These are phyloP conservation scores for Agrotis segetum DNA, from an alignment of 2,888 invertebrate species.

Conservation along the genomic window DNA sequence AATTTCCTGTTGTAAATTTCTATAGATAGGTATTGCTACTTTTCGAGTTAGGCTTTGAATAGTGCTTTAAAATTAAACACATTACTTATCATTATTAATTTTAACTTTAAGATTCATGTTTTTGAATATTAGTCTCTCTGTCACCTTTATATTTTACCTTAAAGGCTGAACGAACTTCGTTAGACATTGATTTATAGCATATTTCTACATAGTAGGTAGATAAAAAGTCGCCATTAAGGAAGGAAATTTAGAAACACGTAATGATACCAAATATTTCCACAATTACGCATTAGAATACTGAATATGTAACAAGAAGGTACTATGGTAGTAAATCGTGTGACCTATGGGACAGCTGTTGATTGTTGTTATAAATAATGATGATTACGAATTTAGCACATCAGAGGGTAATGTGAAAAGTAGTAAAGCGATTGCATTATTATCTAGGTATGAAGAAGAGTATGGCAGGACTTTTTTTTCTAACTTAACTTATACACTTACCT, in stretches of 20 bases:
- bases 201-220: background rate
- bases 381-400: too few relatives aligned
- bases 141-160: background rate
- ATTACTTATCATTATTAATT: too few relatives aligned
- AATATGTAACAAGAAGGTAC: slow-evolving; percentile 26
- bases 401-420: too few relatives aligned
- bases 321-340: slow-evolving; percentile 34
- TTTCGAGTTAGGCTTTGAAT: background rate
- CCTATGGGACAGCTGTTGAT: slow-evolving; percentile 8
- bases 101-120: too few relatives aligned
- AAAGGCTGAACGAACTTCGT: background rate
- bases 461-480: too few relatives aligned
- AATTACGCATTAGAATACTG: slow-evolving; percentile 31
- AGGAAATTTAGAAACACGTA: slow-evolving; percentile 45
- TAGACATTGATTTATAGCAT: too few relatives aligned
- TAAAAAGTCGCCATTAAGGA: slow-evolving; percentile 39
- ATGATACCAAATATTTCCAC: slow-evolving; percentile 13
- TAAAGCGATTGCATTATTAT: too few relatives aligned
- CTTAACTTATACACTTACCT: too few relatives aligned
- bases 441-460: too few relatives aligned
- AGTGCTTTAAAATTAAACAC: too few relatives aligned
- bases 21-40: too few relatives aligned
- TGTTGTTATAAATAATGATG: background rate
- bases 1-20: background rate
- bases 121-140: too few relatives aligned